Base-by-base conservation (phyloP, 1,140 invertebrate genomes). In the Mactra quadrangularis region DNA sequence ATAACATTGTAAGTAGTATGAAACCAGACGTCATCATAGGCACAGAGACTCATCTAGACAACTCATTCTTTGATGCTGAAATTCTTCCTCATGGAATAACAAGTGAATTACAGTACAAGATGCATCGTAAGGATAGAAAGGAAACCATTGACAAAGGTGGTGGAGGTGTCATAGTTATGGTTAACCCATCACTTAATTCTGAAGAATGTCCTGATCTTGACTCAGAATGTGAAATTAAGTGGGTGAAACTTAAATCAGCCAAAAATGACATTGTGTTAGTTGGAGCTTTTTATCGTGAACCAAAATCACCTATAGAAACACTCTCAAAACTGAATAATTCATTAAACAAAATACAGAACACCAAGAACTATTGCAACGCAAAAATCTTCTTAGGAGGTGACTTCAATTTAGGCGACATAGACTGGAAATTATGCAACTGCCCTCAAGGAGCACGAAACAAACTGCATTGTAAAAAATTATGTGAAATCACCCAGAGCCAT, bases 371-470 rank as follows among this genome's bases (percentile, higher is more conserved):
- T 29, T 45, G 22, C 19, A 70, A 60, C 22, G 35, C 22, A 25
- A 81, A 81, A 33, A 47, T 71, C 17, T 60, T 81, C 17, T 25
- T 81, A 41, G 77, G 77, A 1, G 77, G 77, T 0, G 66, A 81
- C 52, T 81, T 81, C 22, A 81, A 71, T 33, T 27, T 81, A 29
- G 53, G 66, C 6, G 64, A 81, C 25, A 81, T 71, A 11, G 31
- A 81, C 29, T 81, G 64, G 64, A 45, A 81, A 19, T 3, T 13
- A 38, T 64, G 38, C 15, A 22, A 25, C n/a, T 4, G 17, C 1
- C 0, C 11, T 19, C 7, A 33, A 50, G 66, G 77, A 2, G 9
- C 38, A 22, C 41, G 64, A 25, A 41, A 68, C 22, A 68, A 68
- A 68, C 25, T 27, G 29, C 68, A 72, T n/a, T 53, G 68, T 72